Evolutionary conservation across 2,888 invertebrate genomes (phyloP).

Genomic region (Orthosia gothica): DNA sequence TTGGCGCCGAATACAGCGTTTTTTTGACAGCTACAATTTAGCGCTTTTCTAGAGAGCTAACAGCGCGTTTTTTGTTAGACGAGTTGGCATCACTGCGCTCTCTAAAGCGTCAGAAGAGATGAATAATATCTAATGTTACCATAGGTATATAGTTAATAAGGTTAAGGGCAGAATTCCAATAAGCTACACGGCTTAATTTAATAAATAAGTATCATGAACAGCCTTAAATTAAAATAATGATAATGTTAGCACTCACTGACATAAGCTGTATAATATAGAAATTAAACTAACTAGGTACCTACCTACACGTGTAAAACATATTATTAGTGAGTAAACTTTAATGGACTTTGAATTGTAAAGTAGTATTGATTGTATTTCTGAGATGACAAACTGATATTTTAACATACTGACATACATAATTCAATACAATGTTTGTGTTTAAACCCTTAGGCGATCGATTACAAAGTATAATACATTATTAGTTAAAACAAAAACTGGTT

Average conservation of each 20-base stretch:
- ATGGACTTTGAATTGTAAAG: background rate
- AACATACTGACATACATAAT: conserved; percentile 25
- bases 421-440: conserved; percentile 18
- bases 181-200: background rate
- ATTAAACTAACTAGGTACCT: background rate
- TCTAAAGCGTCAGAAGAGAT: background rate
- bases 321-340: background rate
- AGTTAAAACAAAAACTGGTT: conserved; percentile 15
- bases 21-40: too few relatives aligned
- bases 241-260: background rate
- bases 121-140: background rate
- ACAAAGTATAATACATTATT: background rate
- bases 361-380: background rate
- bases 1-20: too few relatives aligned
- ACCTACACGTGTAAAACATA: background rate
- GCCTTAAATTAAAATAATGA: background rate
- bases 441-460: conserved; percentile 7
- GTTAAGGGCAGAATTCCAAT: background rate
- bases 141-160: background rate
- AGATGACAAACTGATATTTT: conserved; percentile 16
- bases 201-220: background rate
- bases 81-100: background rate
- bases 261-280: background rate
- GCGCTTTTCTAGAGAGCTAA: too few relatives aligned
- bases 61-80: too few relatives aligned